Evolutionary conservation across 2,888 invertebrate genomes (phyloP), one percentile per base, ranked within the genome.

Genomic region (Thelaira solivaga): DNA sequence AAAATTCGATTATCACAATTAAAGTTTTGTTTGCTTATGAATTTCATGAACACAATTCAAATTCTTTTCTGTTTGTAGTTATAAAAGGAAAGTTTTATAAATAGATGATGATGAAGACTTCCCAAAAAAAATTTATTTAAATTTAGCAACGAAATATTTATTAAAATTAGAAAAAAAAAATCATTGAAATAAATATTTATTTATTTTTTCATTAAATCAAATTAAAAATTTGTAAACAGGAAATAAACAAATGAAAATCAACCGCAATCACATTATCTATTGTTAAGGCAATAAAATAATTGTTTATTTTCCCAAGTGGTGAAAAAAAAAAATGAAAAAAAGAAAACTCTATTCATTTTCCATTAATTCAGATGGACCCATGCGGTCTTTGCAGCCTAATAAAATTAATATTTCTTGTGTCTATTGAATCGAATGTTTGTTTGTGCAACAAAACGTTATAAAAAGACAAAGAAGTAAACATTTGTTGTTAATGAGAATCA

Each of bases 301-400:
- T 78, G 69, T 78, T 78, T 78, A 78, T 78, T 78, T 71, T 61
- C 47, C 69, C 69, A 69, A 78, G 59, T 71, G 74, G 41, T 74
- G 69, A 74, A 74, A 74, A 61, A 43, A n/a, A n/a, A n/a, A n/a
- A n/a, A n/a, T n/a, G n/a, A n/a, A n/a, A n/a, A n/a, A n/a, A n/a
- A n/a, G n/a, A n/a, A n/a, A n/a, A n/a, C n/a, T n/a, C 57, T 61
- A 22, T 29, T 49, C 18, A 4, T 47, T 71, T 51, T n/a, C n/a
- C 41, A 47, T 65, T 59, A 55, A 67, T 61, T 55, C 45, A 24
- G 34, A 65, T 55, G 36, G 64, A 43, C 41, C 65, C 67, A 61
- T 74, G 67, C 55, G 55, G 67, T 39, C 24, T 45, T 4, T 47
- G 51, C 43, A 49, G 41, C 31, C 64, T 47, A 61, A 71, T 69